Percentiles rank a stretch among this genome's conserved stretches.
phyloP scores from a whole-genome alignment of 2,113 vertebrate species.

The Spea multiplicata region DNA sequence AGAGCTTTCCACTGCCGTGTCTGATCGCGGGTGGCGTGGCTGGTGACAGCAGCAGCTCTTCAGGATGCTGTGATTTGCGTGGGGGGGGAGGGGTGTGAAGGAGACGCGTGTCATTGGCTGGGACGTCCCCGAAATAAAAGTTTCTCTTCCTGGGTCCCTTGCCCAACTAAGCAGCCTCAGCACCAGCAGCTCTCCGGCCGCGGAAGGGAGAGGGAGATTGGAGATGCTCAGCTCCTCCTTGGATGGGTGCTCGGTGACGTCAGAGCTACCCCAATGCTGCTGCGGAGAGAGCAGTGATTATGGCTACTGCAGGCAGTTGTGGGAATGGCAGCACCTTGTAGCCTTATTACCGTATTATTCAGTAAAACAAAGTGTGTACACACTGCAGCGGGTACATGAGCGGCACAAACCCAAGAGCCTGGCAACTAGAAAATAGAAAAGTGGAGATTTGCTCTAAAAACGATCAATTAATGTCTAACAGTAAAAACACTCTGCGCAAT shows the following conservation, averaged over 20 bases:
- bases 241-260: background rate
- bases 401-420: too few relatives aligned
- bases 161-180: conserved; percentile 39
- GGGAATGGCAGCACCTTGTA: too few relatives aligned
- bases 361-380: too few relatives aligned
- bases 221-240: conserved; percentile 29
- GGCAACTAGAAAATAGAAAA: too few relatives aligned
- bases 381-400: too few relatives aligned
- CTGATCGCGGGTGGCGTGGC: background rate
- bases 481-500: too few relatives aligned
- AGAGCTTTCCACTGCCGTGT: conserved; percentile 2
- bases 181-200: conserved; percentile 17
- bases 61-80: background rate
- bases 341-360: too few relatives aligned
- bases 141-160: conserved; percentile 32
- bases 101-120: background rate
- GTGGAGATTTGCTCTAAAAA: too few relatives aligned
- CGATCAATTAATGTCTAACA: too few relatives aligned
- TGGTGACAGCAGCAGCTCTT: background rate
- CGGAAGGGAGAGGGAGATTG: conserved; percentile 7
- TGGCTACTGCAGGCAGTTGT: too few relatives aligned
- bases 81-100: background rate
- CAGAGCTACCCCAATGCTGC: conserved; percentile 5
- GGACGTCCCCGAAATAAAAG: conserved; percentile 10
- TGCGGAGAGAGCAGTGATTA: conserved; percentile 5